Evolutionary conservation across 2,888 invertebrate species (phyloP).

Genomic region (Agonopterix subpropinquella): DNA sequence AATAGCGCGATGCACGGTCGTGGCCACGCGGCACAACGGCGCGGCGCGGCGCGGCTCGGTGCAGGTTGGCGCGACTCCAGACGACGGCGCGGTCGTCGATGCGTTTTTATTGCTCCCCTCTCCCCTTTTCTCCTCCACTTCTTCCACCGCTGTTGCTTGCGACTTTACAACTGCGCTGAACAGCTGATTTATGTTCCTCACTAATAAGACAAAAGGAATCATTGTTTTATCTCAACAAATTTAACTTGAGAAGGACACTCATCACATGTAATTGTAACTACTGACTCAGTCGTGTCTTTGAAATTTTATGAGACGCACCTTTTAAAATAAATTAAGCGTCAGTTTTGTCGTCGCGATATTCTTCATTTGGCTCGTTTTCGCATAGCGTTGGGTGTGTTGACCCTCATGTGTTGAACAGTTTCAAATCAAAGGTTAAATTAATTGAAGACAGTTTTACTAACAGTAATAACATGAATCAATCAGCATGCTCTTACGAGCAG

Average conservation of each 20-base stretch:
- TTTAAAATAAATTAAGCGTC: constrained; percentile 12
- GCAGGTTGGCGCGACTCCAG: too few relatives aligned
- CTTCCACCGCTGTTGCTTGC: constrained; percentile 1
- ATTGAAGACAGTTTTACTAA: too few relatives aligned
- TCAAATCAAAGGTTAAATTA: too few relatives aligned
- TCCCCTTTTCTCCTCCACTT: too few relatives aligned
- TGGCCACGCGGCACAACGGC: too few relatives aligned
- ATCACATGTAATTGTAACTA: not conserved
- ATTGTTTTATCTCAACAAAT: constrained; percentile 23
- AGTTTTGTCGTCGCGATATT: not conserved
- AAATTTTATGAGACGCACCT: constrained; percentile 17
- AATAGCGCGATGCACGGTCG: too few relatives aligned
- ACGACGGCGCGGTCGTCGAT: not conserved
- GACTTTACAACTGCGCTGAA: constrained; percentile 11
- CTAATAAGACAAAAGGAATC: constrained; percentile 19
- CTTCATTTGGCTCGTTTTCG: not conserved
- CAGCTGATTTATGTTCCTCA: constrained; percentile 27
- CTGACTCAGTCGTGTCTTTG: constrained; percentile 5
- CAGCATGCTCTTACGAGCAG: not conserved
- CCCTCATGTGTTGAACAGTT: too few relatives aligned
- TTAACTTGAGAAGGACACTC: constrained; percentile 3
- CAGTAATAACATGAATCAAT: too few relatives aligned
- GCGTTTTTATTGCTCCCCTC: not conserved
- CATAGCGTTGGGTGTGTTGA: not conserved
- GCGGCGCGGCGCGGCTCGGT: too few relatives aligned